phyloP scores from a whole-genome alignment of 92 coral and sea anemone genomes.

The Siderastrea radians region DNA sequence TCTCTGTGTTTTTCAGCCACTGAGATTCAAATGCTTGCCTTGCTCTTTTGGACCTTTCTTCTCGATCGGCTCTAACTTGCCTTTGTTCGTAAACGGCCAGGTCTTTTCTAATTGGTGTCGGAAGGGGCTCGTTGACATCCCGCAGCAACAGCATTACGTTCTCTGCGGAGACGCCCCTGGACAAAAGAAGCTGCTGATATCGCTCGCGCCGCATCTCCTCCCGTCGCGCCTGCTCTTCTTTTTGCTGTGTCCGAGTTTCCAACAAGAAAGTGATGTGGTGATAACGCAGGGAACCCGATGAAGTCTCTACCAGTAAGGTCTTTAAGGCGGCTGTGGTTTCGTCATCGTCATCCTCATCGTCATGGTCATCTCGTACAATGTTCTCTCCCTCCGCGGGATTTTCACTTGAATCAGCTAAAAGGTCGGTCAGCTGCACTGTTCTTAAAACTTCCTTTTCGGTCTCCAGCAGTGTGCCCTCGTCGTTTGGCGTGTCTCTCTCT shows the following conservation, averaged over 20 bases:
- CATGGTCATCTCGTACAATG: not conserved
- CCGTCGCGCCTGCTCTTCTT: no score
- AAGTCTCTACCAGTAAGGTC: no score
- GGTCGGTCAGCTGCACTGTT: constrained; percentile 9
- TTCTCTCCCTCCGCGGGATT: no score
- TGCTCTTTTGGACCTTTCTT: not conserved
- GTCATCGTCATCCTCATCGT: not conserved
- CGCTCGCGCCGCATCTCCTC: not conserved
- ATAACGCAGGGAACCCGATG: no score
- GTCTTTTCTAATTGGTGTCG: constrained; percentile 12
- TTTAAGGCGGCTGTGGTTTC: no score
- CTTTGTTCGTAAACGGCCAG: not conserved
- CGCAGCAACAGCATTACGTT: not conserved
- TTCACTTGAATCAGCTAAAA: constrained; percentile 6
- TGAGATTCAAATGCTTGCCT: not conserved
- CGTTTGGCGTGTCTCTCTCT: not conserved
- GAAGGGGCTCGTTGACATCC: not conserved
- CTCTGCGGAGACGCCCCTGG: constrained; percentile 5
- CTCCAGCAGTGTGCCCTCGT: constrained; percentile 1
- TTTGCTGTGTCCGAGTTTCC: no score
- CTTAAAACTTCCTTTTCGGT: constrained; percentile 22
- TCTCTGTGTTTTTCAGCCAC: not conserved
- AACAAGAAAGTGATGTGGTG: no score
- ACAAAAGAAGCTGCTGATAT: not conserved
- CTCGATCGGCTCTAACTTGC: not conserved